Conservation (phyloP, 2,113 vertebrate genomes). For the Dryoscopus gambensis region DNA sequence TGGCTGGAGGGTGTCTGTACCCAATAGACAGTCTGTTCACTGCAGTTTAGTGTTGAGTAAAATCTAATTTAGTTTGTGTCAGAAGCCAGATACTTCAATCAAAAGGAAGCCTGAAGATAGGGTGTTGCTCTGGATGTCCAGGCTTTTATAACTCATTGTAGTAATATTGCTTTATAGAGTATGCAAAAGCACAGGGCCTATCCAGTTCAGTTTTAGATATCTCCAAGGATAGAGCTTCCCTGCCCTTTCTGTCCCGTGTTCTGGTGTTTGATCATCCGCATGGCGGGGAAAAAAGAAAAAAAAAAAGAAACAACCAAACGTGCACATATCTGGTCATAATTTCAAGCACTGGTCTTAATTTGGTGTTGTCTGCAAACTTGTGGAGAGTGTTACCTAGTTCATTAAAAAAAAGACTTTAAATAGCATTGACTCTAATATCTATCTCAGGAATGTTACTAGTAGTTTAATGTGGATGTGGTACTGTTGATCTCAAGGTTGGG, state of each 20-base stretch:
- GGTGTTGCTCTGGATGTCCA: background rate
- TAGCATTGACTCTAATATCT: background rate
- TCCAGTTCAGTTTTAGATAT: background rate
- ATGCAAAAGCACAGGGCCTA: background rate
- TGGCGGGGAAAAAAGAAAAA: background rate
- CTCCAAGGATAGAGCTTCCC: background rate
- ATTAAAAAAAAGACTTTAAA: background rate
- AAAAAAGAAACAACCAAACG: too few relatives aligned
- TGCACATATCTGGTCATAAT: background rate
- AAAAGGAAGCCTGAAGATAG: background rate
- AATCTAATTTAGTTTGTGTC: constrained; percentile 1
- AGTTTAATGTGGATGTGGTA: background rate
- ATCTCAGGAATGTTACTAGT: background rate
- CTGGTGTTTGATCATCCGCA: background rate
- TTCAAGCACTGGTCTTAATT: background rate
- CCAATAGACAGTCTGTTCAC: background rate
- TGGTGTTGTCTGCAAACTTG: background rate
- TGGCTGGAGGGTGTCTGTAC: background rate
- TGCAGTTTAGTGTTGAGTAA: background rate
- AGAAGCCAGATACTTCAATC: background rate
- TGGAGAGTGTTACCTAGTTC: background rate
- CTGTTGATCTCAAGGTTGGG: background rate
- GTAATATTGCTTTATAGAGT: background rate
- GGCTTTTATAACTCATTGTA: background rate
- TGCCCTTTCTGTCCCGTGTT: background rate